These are phyloP conservation scores for Temnothorax rugatulus DNA, from an alignment of 2,888 invertebrate species.

Conservation along the genomic window DNA sequence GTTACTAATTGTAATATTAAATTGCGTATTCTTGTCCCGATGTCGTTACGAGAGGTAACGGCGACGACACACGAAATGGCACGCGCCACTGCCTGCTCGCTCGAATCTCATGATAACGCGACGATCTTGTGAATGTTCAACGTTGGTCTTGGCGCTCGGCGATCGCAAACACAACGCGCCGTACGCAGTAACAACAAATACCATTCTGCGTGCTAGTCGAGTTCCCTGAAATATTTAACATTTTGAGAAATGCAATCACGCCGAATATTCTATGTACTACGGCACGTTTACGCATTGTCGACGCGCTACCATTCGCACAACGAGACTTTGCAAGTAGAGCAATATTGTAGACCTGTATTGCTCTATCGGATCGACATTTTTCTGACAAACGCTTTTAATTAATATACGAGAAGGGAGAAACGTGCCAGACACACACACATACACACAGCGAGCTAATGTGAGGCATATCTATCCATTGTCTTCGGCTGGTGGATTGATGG, in stretches of 20 bases:
- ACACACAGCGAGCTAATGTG: constrained; percentile 60
- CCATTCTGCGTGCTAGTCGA: background rate
- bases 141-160: too few relatives aligned
- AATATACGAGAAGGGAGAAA: constrained; percentile 58
- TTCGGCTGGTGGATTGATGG: constrained; percentile 70
- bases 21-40: too few relatives aligned
- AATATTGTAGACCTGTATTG: background rate
- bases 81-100: too few relatives aligned
- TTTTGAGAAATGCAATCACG: background rate
- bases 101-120: too few relatives aligned
- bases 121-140: too few relatives aligned
- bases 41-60: too few relatives aligned
- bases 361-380: background rate
- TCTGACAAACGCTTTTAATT: constrained; percentile 70
- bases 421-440: constrained; percentile 26
- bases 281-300: background rate
- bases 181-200: too few relatives aligned
- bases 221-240: background rate
- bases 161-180: too few relatives aligned
- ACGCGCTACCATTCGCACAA: background rate
- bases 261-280: background rate
- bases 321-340: background rate
- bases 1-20: background rate
- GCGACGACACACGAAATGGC: too few relatives aligned
- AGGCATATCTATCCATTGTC: constrained; percentile 71